phyloP scores from a whole-genome alignment of 2,113 vertebrate species.

The Lipotes vexillifer region DNA sequence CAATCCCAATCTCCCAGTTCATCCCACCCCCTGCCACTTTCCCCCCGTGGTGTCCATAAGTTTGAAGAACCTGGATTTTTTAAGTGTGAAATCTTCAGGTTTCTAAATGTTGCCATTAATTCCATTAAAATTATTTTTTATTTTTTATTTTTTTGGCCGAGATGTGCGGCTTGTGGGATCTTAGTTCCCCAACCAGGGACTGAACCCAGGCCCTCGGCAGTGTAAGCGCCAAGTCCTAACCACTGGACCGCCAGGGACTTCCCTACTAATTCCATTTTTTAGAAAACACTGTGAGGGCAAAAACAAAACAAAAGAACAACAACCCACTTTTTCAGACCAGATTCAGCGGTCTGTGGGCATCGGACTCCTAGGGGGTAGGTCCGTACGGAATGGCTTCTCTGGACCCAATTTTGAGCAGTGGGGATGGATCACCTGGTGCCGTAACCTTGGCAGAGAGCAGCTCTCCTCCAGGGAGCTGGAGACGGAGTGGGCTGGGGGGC shows the following conservation, averaged over 20 bases:
- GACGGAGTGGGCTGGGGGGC: background rate
- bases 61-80: background rate
- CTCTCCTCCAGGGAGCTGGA: background rate
- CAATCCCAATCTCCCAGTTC: no score
- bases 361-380: background rate
- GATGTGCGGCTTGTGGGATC: no score
- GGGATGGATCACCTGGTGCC: background rate
- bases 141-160: no score
- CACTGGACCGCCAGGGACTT: no score
- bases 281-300: background rate
- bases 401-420: background rate
- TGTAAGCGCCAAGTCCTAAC: no score
- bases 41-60: no score
- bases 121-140: background rate
- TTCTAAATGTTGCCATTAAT: background rate
- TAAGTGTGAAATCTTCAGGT: background rate
- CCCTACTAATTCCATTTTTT: background rate
- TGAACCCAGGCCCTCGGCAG: no score
- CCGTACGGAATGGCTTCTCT: background rate
- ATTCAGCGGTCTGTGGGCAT: background rate
- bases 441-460: background rate
- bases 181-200: no score
- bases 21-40: no score
- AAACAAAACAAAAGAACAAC: background rate
- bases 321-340: background rate